phyloP scores from a whole-genome alignment of 1,140 invertebrate species.

The Drosophila sechellia region DNA sequence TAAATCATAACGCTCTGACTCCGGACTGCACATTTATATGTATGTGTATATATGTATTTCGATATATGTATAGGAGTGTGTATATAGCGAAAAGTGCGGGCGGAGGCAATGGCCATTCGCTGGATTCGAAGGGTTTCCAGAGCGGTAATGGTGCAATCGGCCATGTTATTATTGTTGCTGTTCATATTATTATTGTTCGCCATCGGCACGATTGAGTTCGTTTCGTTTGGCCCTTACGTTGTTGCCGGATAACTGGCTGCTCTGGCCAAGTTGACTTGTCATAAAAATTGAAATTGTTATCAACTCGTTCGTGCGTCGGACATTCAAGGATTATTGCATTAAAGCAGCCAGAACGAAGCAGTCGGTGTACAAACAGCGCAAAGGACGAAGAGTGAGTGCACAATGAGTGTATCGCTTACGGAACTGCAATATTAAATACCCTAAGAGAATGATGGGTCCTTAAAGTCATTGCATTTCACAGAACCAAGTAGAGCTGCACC shows the following conservation, averaged over 20 bases:
- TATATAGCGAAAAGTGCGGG: constrained; percentile 9
- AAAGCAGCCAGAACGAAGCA: constrained; percentile 44
- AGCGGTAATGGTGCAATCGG: constrained; percentile 73
- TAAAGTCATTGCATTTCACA: not conserved
- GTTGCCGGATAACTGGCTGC: constrained; percentile 43
- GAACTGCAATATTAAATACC: constrained; percentile 16
- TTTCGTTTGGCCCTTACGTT: constrained; percentile 56
- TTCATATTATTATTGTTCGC: constrained; percentile 43
- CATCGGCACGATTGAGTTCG: constrained; percentile 60
- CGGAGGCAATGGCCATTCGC: constrained; percentile 9
- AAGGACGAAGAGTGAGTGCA: constrained; percentile 3
- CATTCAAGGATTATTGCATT: constrained; percentile 80
- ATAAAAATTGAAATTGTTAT: constrained; percentile 84
- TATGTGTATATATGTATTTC: not conserved
- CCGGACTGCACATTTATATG: constrained; percentile 27
- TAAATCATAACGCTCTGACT: constrained; percentile 73
- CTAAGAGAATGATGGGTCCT: not conserved
- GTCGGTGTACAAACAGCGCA: constrained; percentile 4
- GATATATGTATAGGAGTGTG: not conserved
- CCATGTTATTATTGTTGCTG: constrained; percentile 71
- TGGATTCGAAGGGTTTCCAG: constrained; percentile 12
- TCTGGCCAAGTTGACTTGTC: constrained; percentile 74
- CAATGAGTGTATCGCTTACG: not conserved
- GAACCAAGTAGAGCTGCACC: too few species aligned
- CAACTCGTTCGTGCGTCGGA: constrained; percentile 78